A percentile compares a stretch with the other conserved stretches of the same genome.
Evolutionary conservation across 2,888 invertebrate genomes (phyloP).

Genomic region (Eupeodes luniger): DNA sequence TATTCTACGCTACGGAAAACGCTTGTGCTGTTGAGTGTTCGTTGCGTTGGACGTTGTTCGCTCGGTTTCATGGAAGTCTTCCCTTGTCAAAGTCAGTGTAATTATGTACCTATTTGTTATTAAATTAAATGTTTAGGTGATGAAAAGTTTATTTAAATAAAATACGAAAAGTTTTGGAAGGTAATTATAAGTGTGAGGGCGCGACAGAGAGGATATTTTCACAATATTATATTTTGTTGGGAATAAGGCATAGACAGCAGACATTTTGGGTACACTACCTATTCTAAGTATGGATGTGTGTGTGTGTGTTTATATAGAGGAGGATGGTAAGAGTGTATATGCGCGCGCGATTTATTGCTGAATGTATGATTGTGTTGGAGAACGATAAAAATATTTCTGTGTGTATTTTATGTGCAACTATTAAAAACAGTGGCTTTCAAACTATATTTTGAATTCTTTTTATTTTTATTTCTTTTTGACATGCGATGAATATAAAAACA

Average conservation of each 20-base stretch:
- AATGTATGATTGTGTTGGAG: slow-evolving; percentile 29
- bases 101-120: background rate
- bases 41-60: slow-evolving; percentile 36
- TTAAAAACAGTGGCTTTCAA: slow-evolving; percentile 64
- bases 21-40: slow-evolving; percentile 58
- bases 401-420: slow-evolving; percentile 34
- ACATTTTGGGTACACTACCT: slow-evolving; percentile 69
- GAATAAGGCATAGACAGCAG: slow-evolving; percentile 63
- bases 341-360: slow-evolving; percentile 73
- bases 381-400: slow-evolving; percentile 6
- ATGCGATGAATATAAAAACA: slow-evolving; percentile 67
- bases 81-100: slow-evolving; percentile 72
- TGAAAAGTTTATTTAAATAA: slow-evolving; percentile 19
- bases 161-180: background rate
- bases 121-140: slow-evolving; percentile 48
- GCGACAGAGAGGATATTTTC: background rate
- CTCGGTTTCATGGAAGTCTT: slow-evolving; percentile 76
- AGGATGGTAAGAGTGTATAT: slow-evolving; percentile 57
- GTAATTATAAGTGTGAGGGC: background rate
- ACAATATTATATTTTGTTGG: slow-evolving; percentile 35
- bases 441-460: slow-evolving; percentile 55
- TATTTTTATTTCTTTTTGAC: slow-evolving; percentile 16
- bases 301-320: slow-evolving; percentile 29
- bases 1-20: slow-evolving; percentile 22
- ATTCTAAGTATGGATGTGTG: slow-evolving; percentile 26